phyloP scores from a whole-genome alignment of 2,888 invertebrate genomes.

The Himalopsyche kuldschensis region DNA sequence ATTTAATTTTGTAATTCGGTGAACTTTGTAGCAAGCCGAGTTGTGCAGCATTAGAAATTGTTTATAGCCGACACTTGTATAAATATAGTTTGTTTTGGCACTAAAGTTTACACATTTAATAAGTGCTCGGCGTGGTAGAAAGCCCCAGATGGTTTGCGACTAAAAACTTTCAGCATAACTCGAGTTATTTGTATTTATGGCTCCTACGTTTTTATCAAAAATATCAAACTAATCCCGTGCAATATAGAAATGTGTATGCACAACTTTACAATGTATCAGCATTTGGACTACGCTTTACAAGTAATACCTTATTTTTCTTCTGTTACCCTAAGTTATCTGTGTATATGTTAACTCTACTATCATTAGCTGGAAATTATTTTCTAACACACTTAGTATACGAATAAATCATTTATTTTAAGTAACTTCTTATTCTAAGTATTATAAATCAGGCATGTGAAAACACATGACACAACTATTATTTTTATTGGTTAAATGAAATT shows the following conservation, averaged over 20 bases:
- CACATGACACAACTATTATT: too few species aligned
- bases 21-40: not conserved
- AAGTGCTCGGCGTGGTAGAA: not conserved
- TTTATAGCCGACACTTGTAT: not conserved
- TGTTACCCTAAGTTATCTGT: too few species aligned
- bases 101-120: not conserved
- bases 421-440: too few species aligned
- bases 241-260: not conserved
- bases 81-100: not conserved
- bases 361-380: too few species aligned
- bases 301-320: too few species aligned
- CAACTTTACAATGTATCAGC: not conserved
- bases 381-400: too few species aligned
- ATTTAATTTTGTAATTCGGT: not conserved
- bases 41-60: not conserved
- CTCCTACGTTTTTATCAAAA: not conserved
- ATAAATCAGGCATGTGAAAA: too few species aligned
- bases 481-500: too few species aligned
- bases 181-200: not conserved
- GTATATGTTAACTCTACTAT: too few species aligned
- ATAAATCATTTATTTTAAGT: too few species aligned
- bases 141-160: not conserved
- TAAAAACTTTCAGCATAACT: not conserved
- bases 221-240: not conserved
- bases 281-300: too few species aligned